Evolutionary conservation across 1,140 invertebrate species (phyloP), one percentile per base, ranked within the genome.

Genomic region (Charaxes varanes): DNA sequence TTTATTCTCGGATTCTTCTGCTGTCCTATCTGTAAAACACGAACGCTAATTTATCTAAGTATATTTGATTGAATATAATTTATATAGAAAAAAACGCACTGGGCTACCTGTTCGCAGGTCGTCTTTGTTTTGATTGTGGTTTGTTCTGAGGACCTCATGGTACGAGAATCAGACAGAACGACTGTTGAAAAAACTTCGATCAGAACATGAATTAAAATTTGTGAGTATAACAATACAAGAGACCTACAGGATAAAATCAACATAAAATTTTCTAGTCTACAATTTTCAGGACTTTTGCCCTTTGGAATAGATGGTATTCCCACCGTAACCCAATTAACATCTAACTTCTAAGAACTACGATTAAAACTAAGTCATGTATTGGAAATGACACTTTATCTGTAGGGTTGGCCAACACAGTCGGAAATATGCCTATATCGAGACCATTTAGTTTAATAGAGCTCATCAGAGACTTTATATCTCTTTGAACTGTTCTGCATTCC

Each of bases 101-200:
- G 31, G 21, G 15, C 43, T 71, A 81, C 77, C 72, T 79, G 74
- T 49, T 78, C 66, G 3, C 57, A 62, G 3, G 53, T 41, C 4
- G 21, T 43, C 48, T 68, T 77, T 2, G 43, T 45, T 50, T 59
- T 63, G 2, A 31, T 35, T 34, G 52, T 53, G 0, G 49, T 18
- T 31, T 58, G 44, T 22, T 66, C 61, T 45, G 61, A 74, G 16
- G 52, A 12, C 45, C 41, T 49, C 14, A 43, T 13, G 8, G 28
- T 43, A 4, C 63, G 62, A 2, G 56, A 31, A 46, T 74, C 74
- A 66, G 66, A 62, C 70, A 81, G 49, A n/a, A 68, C 6, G 41
- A 67, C 59, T 66, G 45, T 33, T 38, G 13, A 47, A 49, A 28
- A 15, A 11, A 32, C n/a, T n/a, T n/a, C n/a, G n/a, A n/a, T n/a